Conservation (phyloP, 2,797 vertebrate species). For the Arvicola amphibius region DNA sequence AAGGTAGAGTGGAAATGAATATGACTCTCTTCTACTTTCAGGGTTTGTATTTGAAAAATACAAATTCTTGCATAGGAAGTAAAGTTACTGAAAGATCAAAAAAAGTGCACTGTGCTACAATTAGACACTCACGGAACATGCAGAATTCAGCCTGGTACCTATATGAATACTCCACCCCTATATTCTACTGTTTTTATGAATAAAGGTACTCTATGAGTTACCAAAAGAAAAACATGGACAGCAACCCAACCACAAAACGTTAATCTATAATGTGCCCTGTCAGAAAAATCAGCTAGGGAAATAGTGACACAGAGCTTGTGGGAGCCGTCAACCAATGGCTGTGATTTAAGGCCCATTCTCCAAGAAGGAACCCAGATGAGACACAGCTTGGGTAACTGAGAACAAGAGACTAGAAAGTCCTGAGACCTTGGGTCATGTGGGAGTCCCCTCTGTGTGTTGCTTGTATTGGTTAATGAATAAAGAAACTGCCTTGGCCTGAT, state of each 20-base stretch:
- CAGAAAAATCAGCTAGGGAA: neutral
- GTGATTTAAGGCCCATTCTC: neutral
- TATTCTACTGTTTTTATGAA: neutral
- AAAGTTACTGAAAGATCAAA: neutral
- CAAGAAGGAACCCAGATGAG: neutral
- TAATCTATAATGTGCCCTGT: neutral
- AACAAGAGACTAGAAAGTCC: neutral
- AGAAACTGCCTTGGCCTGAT: too few relatives aligned
- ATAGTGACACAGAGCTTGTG: neutral
- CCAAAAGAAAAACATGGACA: neutral
- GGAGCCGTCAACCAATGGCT: neutral
- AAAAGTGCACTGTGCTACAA: too few relatives aligned
- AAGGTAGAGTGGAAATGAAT: neutral
- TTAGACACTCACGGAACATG: neutral
- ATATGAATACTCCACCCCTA: neutral
- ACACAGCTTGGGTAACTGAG: neutral
- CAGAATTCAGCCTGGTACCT: neutral
- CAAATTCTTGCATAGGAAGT: neutral
- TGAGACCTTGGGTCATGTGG: too few relatives aligned
- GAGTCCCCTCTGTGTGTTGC: too few relatives aligned
- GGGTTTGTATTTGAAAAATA: neutral
- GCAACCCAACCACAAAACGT: neutral
- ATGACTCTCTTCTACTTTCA: neutral
- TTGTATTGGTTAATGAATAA: too few relatives aligned
- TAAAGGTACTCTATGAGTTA: neutral